Evolutionary conservation across 2,113 vertebrate species (phyloP).

Genomic region (Gulo gulo): DNA sequence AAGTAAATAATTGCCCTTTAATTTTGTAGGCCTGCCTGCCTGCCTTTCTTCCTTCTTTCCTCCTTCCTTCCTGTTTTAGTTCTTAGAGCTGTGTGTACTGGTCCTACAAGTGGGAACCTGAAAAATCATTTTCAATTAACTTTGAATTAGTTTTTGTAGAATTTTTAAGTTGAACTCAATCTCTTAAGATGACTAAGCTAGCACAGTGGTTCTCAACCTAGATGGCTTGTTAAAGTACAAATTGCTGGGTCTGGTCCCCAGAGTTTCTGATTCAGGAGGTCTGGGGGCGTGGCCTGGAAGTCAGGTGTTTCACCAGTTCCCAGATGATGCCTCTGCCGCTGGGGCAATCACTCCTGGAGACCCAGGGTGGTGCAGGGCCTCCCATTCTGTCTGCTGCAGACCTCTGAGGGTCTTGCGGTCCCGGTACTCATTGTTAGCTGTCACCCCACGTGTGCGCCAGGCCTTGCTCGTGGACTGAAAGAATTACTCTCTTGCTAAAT

Average conservation of each 20-base stretch:
- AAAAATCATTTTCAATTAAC: not conserved
- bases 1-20: not conserved
- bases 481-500: not conserved
- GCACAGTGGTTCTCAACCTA: not conserved
- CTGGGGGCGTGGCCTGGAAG: not conserved
- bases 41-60: not conserved
- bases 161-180: not conserved
- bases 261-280: not conserved
- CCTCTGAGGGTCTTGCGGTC: not conserved
- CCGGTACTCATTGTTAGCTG: not conserved
- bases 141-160: not conserved
- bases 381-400: not conserved
- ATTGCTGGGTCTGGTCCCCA: not conserved
- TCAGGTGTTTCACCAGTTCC: not conserved
- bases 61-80: not conserved
- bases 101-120: not conserved
- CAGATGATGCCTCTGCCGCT: fast-evolving
- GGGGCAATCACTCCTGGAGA: not conserved
- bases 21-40: not conserved
- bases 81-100: not conserved
- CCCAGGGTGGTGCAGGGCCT: not conserved
- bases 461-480: not conserved
- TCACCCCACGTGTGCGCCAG: fast-evolving
- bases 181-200: not conserved
- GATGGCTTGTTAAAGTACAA: not conserved